Conservation (phyloP, 2,113 vertebrate genomes). For the Desmodus rotundus region DNA sequence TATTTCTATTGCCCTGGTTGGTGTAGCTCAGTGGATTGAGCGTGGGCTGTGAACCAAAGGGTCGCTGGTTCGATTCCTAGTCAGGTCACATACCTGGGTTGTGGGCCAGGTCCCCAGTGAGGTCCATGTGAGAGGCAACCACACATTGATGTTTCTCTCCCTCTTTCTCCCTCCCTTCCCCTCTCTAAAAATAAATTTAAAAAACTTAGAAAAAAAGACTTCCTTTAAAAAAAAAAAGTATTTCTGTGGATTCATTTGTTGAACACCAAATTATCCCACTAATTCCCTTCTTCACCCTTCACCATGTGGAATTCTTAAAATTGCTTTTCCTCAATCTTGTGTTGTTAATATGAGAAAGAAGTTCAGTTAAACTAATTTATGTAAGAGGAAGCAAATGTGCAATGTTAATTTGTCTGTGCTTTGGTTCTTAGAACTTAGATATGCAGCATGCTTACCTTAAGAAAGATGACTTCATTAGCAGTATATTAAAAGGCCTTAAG, state of each 20-base stretch:
- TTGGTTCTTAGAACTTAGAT: neutral
- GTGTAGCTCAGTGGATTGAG: too few species aligned
- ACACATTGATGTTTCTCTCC: too few species aligned
- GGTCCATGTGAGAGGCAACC: too few species aligned
- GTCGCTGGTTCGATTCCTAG: too few species aligned
- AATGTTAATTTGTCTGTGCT: neutral
- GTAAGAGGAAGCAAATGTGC: neutral
- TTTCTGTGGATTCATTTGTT: neutral
- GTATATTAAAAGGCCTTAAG: neutral
- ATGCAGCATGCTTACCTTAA: neutral
- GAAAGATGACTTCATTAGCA: neutral
- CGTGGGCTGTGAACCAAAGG: too few species aligned
- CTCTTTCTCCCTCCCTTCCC: too few species aligned
- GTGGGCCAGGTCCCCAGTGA: too few species aligned
- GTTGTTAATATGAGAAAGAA: neutral
- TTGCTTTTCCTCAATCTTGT: neutral
- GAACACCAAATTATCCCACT: neutral
- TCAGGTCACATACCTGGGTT: too few species aligned
- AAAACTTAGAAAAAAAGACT: too few species aligned
- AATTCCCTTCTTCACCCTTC: neutral
- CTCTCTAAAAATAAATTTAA: too few species aligned
- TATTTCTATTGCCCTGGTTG: too few species aligned
- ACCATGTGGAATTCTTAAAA: neutral
- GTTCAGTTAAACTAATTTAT: neutral
- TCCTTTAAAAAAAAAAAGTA: neutral